A percentile compares a stretch with the other conserved stretches of the same genome.
phyloP scores from a whole-genome alignment of 2,113 vertebrate species.

The Chionodraco myersi region DNA sequence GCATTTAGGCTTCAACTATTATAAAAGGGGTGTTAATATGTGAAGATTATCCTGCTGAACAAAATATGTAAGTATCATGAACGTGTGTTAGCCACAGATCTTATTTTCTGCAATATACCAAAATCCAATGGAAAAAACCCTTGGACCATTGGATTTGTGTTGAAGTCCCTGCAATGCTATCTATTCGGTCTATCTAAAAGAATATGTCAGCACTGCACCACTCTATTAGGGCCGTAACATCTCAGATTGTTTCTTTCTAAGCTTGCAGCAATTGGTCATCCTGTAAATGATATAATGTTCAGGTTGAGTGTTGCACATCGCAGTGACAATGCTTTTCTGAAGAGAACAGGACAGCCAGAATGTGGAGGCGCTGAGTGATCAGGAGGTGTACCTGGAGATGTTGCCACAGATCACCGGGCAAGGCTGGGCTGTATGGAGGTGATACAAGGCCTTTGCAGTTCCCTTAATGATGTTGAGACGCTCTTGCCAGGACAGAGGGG shows the following conservation, averaged over 20 bases:
- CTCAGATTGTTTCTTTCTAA: neutral
- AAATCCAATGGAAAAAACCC: too few species aligned
- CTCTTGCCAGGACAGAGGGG: constrained; percentile 75
- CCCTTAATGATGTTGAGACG: constrained; percentile 77
- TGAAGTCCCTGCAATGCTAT: too few species aligned
- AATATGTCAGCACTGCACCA: neutral
- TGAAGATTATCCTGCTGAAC: too few species aligned
- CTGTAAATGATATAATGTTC: neutral
- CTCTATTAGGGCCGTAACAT: neutral
- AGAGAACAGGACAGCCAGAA: neutral
- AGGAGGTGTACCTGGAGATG: constrained; percentile 74
- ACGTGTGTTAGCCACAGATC: too few species aligned
- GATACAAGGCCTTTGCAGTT: constrained; percentile 68
- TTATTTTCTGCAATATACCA: too few species aligned
- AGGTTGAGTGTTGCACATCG: too few species aligned
- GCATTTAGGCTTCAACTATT: too few species aligned
- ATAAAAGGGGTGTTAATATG: too few species aligned
- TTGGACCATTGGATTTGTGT: too few species aligned
- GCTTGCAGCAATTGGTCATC: neutral
- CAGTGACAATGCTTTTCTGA: too few species aligned
- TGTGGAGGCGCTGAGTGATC: neutral
- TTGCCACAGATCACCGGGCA: constrained; percentile 78
- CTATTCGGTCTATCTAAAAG: too few species aligned
- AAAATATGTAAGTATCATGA: too few species aligned
- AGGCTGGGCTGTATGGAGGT: constrained; percentile 72